A percentile compares a stretch with the other conserved stretches of the same genome.
These are phyloP conservation scores for Acanthosoma haemorrhoidale DNA, from an alignment of 2,888 invertebrate genomes.

Conservation along the genomic window DNA sequence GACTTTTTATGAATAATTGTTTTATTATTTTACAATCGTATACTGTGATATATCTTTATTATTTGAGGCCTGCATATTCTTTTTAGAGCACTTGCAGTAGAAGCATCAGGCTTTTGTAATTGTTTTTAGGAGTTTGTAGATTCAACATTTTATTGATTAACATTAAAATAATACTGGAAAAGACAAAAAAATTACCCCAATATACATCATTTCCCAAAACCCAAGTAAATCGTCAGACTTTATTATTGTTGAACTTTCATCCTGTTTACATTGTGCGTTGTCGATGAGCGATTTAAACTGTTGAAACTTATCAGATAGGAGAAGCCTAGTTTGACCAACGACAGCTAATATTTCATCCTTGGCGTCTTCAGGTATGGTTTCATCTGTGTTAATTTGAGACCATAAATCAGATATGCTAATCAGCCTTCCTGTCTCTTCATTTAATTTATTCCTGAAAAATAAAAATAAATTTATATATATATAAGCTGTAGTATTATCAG, in stretches of 20 bases:
- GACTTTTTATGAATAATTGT: too few species aligned
- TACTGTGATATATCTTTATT: too few species aligned
- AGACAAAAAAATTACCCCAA: conserved; percentile 34
- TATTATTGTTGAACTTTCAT: conserved; percentile 51
- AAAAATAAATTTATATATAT: neutral
- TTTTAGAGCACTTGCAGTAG: too few species aligned
- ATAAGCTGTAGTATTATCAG: too few species aligned
- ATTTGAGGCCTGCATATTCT: too few species aligned
- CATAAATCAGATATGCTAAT: neutral
- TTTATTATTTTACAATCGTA: too few species aligned
- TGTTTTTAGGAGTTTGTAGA: too few species aligned
- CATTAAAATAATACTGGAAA: neutral
- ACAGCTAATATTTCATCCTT: conserved; percentile 61
- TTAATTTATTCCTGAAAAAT: neutral
- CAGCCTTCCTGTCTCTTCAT: conserved; percentile 3
- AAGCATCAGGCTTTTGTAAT: too few species aligned
- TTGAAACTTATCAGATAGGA: conserved; percentile 69
- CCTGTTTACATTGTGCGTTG: conserved; percentile 29
- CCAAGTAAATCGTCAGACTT: conserved; percentile 70
- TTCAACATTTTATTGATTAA: too few species aligned
- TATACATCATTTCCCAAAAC: conserved; percentile 76
- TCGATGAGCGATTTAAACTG: conserved; percentile 63
- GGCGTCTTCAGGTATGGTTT: conserved; percentile 50
- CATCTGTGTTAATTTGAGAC: neutral
- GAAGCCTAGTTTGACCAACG: conserved; percentile 70